Evolutionary conservation across 2,888 invertebrate species (phyloP), one percentile per base, ranked within the genome.

Genomic region (Notodonta dromedarius): DNA sequence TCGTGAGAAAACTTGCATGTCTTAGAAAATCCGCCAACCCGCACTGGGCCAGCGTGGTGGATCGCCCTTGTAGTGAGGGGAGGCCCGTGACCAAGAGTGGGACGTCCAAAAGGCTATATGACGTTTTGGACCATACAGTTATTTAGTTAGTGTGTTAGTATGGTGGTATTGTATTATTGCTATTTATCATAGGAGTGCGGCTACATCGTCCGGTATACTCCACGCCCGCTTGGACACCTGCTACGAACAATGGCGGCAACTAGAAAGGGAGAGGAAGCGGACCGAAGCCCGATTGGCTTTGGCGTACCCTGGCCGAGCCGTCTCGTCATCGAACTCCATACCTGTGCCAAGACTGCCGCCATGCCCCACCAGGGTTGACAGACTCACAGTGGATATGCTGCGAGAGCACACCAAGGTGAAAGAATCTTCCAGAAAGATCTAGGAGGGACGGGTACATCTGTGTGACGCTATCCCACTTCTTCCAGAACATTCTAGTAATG

Each of bases 241-340:
- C 78, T 96, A 96, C 82, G 97, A 97, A 65, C 97, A 97, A 74
- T 97, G 97, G 91, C 95, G 96, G 57, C 96, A 96, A 76, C 83
- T 97, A 55, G 97, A 97, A 79, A 95, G 96, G 58, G 97, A 97
- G 81, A 91, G 97, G 9, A 97, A 97, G 83, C 96, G 97, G 69
- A 96, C 96, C 0, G 97, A 97, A 74, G 96, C 96, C 4, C 95
- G 96, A 24, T 86, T 97, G 48, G 97, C 97, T 0, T 93, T 96
- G 4, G 96, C 96, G 67, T 96, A 96, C 83, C 96, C 97, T 0
- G 97, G 97, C 0, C 95, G 96, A 68, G 96, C 96, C 65, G 96
- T 97, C 16, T 96, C 96, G 2, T 96, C 96, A 14, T 95, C 96
- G 54, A 97, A 97, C 79, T 96, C 95, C 66, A 92, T 92, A 12